A percentile compares a stretch with the other conserved stretches of the same genome.
phyloP scores from a whole-genome alignment of 1,140 invertebrate species.

The Eulimnadia texana region DNA sequence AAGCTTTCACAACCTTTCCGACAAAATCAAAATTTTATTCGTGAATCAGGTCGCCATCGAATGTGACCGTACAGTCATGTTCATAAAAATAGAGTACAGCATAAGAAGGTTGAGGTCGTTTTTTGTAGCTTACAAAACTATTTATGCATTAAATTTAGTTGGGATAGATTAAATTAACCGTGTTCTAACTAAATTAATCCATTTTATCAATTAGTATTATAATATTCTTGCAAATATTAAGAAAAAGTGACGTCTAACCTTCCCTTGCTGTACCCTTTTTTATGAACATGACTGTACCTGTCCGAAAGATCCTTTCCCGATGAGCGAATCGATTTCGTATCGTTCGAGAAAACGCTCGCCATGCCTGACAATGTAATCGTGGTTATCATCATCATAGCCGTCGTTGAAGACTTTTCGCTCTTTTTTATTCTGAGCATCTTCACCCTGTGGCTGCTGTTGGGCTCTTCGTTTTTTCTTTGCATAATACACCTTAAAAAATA shows the following conservation, averaged over 20 bases:
- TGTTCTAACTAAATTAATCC: too few relatives aligned
- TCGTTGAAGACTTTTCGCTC: slow-evolving; percentile 91
- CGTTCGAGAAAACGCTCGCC: slow-evolving; percentile 98
- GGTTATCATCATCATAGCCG: slow-evolving; percentile 97
- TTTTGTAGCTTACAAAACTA: too few relatives aligned
- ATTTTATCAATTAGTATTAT: too few relatives aligned
- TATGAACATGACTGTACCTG: slow-evolving; percentile 42
- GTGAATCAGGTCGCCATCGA: too few relatives aligned
- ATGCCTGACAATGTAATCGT: slow-evolving; percentile 98
- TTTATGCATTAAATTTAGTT: too few relatives aligned
- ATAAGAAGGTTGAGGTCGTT: too few relatives aligned
- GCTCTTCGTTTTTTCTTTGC: slow-evolving; percentile 92
- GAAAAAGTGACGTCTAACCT: too few relatives aligned
- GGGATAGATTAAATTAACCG: too few relatives aligned
- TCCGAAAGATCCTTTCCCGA: slow-evolving; percentile 94
- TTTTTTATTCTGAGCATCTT: slow-evolving; percentile 72
- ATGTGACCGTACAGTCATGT: too few relatives aligned
- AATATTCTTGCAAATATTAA: too few relatives aligned
- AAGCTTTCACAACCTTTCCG: slow-evolving; percentile 85
- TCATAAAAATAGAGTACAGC: too few relatives aligned
- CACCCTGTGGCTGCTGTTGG: slow-evolving; percentile 81
- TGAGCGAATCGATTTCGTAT: slow-evolving; percentile 97
- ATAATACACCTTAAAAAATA: slow-evolving; percentile 72
- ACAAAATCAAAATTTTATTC: slow-evolving; percentile 8
- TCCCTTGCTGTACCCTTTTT: too few relatives aligned